Base-by-base conservation (phyloP, 2,888 invertebrate genomes). In the Drosophila yooni region DNA sequence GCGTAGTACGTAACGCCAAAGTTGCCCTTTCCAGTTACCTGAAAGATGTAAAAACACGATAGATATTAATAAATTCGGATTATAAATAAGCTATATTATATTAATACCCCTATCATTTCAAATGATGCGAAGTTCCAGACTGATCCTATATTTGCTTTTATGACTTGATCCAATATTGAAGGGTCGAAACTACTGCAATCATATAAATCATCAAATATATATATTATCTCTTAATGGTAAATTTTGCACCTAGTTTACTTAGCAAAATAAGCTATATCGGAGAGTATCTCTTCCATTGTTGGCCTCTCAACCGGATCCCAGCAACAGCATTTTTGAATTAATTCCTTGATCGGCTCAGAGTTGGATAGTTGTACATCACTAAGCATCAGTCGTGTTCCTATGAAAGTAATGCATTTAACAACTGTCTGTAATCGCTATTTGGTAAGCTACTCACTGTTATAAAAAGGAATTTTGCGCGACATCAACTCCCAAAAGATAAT, bases 121-220 rank as follows among this genome's bases (percentile, higher is more conserved):
- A 31, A 10, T 4, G 3, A 7, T 1, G 0, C 15, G 15, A 29
- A 29, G 3, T 18, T 7, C 7, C 18, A 0, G 0, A 10, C 0
- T 7, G 8, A 15, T 25, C 1, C 2, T 15, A 6, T 8, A 8
- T 18, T 3, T 27, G 29, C 4, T 4, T 8, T 4, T 50, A 50
- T 18, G 10, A 50, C 29, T 15, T 50, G 29, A 21, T 27, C 10
- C 27, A 38, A 25, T 40, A 7, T 27, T 21, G 11, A 56, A 48
- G n/a, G 8, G n/a, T 27, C 3, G 13, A 7, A 25, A 15, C 2
- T 0, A 25, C 46, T 48, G 46, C 13, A 48, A 27, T 48, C 6
- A 48, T 13, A 48, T 15, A 13, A 48, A 48, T n/a, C 46, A 21
- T 27, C 1, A 43, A 43, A 43, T 10, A 21, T n/a, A 5, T 10